These are phyloP conservation scores for Todus mexicanus DNA, from an alignment of 2,797 vertebrate genomes.

Conservation along the genomic window DNA sequence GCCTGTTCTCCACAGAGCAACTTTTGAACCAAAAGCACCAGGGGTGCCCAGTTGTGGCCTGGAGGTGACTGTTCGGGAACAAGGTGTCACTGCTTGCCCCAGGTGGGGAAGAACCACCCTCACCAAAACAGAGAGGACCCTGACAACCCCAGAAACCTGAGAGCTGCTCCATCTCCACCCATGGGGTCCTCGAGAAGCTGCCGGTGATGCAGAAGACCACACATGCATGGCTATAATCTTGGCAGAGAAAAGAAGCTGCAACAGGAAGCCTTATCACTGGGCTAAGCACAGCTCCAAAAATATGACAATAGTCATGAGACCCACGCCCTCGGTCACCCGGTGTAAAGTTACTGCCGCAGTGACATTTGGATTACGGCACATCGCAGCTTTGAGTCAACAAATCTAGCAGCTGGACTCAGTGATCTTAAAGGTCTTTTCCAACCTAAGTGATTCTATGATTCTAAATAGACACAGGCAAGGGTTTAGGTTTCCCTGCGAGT, in stretches of 20 bases:
- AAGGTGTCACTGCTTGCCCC: background rate
- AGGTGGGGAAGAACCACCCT: background rate
- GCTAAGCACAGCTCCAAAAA: slow-evolving; percentile 22
- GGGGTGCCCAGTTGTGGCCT: background rate
- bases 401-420: background rate
- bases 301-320: slow-evolving; percentile 46
- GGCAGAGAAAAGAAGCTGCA: background rate
- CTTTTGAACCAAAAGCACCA: background rate
- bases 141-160: background rate
- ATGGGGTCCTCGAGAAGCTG: background rate
- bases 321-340: fast-evolving
- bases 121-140: background rate
- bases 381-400: background rate
- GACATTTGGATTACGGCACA: slow-evolving; percentile 30
- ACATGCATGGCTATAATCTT: background rate
- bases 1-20: background rate
- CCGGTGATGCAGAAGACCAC: fast-evolving
- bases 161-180: fast-evolving
- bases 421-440: background rate
- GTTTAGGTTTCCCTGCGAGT: background rate
- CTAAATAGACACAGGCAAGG: background rate
- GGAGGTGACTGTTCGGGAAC: background rate
- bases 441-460: background rate
- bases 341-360: background rate
- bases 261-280: background rate